Base-by-base conservation (phyloP, 2,888 invertebrate species). In the Eupithecia insigniata region DNA sequence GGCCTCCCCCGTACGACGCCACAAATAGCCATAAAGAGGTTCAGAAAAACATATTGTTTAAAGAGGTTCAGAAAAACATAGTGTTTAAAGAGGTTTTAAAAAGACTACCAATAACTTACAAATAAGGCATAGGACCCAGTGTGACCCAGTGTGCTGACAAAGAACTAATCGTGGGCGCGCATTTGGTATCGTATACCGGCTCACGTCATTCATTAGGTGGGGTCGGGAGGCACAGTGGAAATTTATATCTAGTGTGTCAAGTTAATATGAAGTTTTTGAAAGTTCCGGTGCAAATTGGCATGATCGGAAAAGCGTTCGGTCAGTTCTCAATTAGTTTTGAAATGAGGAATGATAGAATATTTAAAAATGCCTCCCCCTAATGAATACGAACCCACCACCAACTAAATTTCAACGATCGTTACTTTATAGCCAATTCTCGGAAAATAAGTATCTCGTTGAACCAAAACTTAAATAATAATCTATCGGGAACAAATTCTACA, bases 151-250 rank as follows among this genome's bases (percentile, higher is more conserved):
- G 79, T 28, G 67, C 71, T 69, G 79, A 81, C 81, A 84, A 83
- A 82, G 82, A 82, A 78, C 78, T 84, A 79, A 80, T 82, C 81
- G 81, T 76, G 79, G 79, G 82, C 78, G 81, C 81, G 79, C 79
- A 79, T 75, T 77, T 72, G 77, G 79, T 84, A 83, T 78, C 79
- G 76, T 81, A 76, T 75, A 80, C 76, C 76, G 74, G 76, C 78
- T 76, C 76, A 79, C 84, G 84, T 83, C 85, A 85, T 85, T 86
- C 82, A 86, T 83, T 85, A 85, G 83, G 78, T 81, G 71, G 73
- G 78, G 80, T 72, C 69, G 61, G 73, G 36, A 55, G 65, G 18
- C 43, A 71, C 71, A 75, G 74, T 61, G 51, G 58, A 65, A 30
- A 18, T 70, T 18, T 18, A 16, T 67, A 73, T 43, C n/a, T 75